Evolutionary conservation across 2,888 invertebrate species (phyloP).

Genomic region (Drosophila multiciliata): DNA sequence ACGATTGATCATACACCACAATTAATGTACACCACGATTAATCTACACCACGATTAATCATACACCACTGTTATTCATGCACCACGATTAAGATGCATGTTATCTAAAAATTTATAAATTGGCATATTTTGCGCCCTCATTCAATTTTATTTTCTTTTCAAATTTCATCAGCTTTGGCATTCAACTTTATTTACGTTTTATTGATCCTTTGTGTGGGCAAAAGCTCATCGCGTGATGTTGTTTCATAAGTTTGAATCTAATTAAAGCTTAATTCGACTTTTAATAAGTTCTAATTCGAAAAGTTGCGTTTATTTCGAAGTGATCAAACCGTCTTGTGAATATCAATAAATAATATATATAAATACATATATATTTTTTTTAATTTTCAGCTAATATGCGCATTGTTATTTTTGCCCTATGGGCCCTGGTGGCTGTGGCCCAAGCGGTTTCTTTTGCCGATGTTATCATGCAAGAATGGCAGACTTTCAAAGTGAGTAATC

Average conservation of each 20-base stretch:
- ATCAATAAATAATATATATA: too few relatives aligned
- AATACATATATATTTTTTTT: not conserved
- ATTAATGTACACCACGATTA: slow-evolving; percentile 86
- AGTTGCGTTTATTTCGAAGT: too few relatives aligned
- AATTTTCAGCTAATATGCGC: slow-evolving; percentile 68
- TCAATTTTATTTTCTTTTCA: slow-evolving; percentile 15
- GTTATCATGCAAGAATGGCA: slow-evolving; percentile 91
- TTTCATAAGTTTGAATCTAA: slow-evolving; percentile 9
- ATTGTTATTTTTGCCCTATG: slow-evolving; percentile 63
- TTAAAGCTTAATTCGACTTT: slow-evolving; percentile 10
- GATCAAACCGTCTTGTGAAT: too few relatives aligned
- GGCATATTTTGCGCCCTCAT: not conserved
- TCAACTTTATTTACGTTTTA: slow-evolving; percentile 16
- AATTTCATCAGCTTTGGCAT: slow-evolving; percentile 38
- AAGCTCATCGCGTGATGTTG: slow-evolving; percentile 49
- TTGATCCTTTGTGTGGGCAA: slow-evolving; percentile 14
- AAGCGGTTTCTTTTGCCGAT: slow-evolving; percentile 90
- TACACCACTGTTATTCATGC: too few relatives aligned
- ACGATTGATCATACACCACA: slow-evolving; percentile 13
- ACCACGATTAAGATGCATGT: too few relatives aligned
- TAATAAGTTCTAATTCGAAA: not conserved
- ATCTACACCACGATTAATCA: too few relatives aligned
- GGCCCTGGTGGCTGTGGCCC: slow-evolving; percentile 86
- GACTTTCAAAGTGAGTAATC: slow-evolving; percentile 89
- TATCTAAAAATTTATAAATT: too few relatives aligned